These are phyloP conservation scores for Avahi laniger DNA, from an alignment of 2,797 vertebrate species.

Conservation along the genomic window DNA sequence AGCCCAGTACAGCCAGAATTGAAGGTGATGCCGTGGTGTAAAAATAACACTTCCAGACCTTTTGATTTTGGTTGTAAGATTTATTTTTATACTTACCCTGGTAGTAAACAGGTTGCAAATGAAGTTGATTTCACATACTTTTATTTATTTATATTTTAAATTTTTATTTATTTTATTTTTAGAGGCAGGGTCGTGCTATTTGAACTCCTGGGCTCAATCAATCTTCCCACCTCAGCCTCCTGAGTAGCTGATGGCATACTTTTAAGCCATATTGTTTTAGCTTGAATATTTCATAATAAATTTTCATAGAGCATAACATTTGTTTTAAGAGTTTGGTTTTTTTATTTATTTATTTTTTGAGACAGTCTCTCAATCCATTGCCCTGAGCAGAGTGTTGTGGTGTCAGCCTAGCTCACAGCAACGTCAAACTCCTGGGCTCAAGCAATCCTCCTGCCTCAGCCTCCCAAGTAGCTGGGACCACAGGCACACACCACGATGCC, in stretches of 20 bases:
- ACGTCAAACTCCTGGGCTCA: no score
- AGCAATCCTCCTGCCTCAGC: no score
- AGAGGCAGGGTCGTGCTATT: background rate
- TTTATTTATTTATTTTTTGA: background rate
- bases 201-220: background rate
- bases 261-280: slow-evolving; percentile 75
- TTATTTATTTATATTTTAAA: slow-evolving; percentile 32
- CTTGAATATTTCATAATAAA: slow-evolving; percentile 72
- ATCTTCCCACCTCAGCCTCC: background rate
- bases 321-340: no score
- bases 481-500: no score
- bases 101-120: slow-evolving; percentile 61
- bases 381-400: no score
- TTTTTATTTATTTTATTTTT: background rate
- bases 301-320: slow-evolving; percentile 73
- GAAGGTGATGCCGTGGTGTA: background rate
- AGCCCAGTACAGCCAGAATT: background rate
- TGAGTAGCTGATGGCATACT: slow-evolving; percentile 26
- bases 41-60: slow-evolving; percentile 24
- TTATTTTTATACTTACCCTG: slow-evolving; percentile 65
- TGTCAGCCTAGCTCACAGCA: no score
- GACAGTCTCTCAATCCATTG: no score
- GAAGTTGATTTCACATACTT: slow-evolving; percentile 73
- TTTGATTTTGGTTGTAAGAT: slow-evolving; percentile 61
- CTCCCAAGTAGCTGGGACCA: no score